Evolutionary conservation across 2,113 vertebrate genomes (phyloP), one percentile per base, ranked within the genome.

Genomic region (Myotis davidii): DNA sequence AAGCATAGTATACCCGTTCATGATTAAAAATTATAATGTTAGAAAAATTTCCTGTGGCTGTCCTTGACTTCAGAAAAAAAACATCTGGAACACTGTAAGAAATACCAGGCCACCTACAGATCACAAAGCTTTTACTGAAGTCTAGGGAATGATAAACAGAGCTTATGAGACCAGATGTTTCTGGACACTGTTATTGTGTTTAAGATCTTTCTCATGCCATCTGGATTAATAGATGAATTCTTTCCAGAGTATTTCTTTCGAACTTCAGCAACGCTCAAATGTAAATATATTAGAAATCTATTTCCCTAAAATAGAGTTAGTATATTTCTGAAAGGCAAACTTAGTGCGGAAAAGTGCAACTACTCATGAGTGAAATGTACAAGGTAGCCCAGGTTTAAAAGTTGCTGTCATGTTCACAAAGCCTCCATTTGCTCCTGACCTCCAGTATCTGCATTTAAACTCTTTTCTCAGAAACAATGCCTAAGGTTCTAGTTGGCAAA

Each of bases 31-130:
- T 86, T 85, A 95, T 61, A 94, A 96, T 79, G 61, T 34, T 85
- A 64, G 87, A 95, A 54, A 95, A 97, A 97, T 96, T 96, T 97
- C 95, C 97, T 96, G 94, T 94, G 88, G 18, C 37, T 94, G 42
- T 67, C n/a, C 25, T 72, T 73, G 76, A 92, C 85, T 94, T 94
- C 2, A 64, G 72, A 42, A 39, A n/a, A n/a, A 34, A 85, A 95
- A 88, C 94, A 97, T 97, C 92, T 97, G 96, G 92, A 94, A 39
- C 18, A 65, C n/a, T 74, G 27, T 94, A 90, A 95, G 77, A 95
- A 94, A 77, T 56, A 67, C 77, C 92, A 97, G 94, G 92, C 90
- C 92, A 94, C 96, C 94, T 97, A 92, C 72, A 88, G 88, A 90
- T 96, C 77, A 88, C n/a, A 78, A 82, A 92, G 94, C n/a, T 90